Base-by-base conservation (phyloP, 2,113 vertebrate species). In the Burhinus oedicnemus region DNA sequence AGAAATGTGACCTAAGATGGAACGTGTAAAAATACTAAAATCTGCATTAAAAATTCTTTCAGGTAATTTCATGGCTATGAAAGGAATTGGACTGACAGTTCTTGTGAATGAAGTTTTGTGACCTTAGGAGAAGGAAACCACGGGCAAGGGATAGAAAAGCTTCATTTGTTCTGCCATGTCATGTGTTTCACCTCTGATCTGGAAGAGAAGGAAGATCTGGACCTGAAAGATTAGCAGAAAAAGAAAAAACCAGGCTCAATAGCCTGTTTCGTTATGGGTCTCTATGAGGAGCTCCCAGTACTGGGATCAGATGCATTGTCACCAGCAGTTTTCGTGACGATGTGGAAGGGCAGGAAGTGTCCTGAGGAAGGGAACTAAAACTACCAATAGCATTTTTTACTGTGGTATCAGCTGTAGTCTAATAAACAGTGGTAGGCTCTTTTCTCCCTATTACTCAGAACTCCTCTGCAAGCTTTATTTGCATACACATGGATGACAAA, bases 381-480 rank as follows among this genome's bases (percentile, higher is more conserved):
- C 94, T 91, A 91, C 87, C 61, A 95, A 58, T 62, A 89, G 81
- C 80, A 69, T 76, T 96, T 95, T 90, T 95, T 71, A 91, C 84
- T 82, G 83, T 93, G 94, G 83, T 82, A 94, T 96, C 91, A 97
- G 87, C 94, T 93, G 91, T 65, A 93, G 69, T 57, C 83, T 95
- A 95, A 97, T 89, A 94, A 95, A 96, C 89, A 93, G 77, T 65
- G 83, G 47, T 72, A 95, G 77, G 74, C 91, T 97, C 61, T 91
- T 95, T 92, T 92, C 89, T 95, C 91, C 74, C 61, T 91, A 58
- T 97, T 95, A 95, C 93, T 97, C 96, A 97, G 91, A 97, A 95
- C 84, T 97, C 91, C 62, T 93, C 94, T 91, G 78, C 66, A 89
- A 91, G 94, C 75, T 93, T 94, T 93, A 96, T 97, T 95, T 97